Conservation (phyloP, 2,888 invertebrate species). For the Theretra japonica region DNA sequence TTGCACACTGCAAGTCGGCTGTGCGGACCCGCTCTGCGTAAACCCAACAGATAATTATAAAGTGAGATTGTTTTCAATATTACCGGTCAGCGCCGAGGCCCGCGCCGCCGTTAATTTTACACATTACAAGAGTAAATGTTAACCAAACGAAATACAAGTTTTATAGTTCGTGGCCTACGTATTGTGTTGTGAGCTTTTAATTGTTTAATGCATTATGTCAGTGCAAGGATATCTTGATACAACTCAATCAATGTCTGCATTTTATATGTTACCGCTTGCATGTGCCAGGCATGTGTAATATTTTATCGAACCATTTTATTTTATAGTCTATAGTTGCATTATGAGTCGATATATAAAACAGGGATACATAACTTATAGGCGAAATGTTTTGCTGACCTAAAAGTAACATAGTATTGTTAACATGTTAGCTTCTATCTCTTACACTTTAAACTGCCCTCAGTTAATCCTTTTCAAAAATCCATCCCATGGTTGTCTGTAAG, state of each 20-base stretch:
- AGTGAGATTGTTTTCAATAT: slow-evolving; percentile 47
- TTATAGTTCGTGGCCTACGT: not conserved
- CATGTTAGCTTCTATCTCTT: no score
- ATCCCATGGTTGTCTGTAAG: no score
- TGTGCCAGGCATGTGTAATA: not conserved
- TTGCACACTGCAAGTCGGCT: slow-evolving; percentile 31
- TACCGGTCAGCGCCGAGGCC: slow-evolving; percentile 41
- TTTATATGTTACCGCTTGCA: not conserved
- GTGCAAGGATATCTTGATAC: slow-evolving; percentile 19
- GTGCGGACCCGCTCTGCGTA: slow-evolving; percentile 39
- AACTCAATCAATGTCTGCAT: slow-evolving; percentile 17
- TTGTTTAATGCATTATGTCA: slow-evolving; percentile 15
- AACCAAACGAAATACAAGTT: slow-evolving; percentile 35
- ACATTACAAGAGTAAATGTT: slow-evolving; percentile 43
- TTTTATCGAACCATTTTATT: not conserved
- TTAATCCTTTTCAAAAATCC: no score
- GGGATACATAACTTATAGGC: no score
- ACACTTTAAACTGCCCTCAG: no score
- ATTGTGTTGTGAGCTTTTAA: slow-evolving; percentile 8
- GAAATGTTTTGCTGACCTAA: no score
- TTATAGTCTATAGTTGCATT: not conserved
- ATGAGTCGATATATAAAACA: not conserved
- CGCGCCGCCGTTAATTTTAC: slow-evolving; percentile 47
- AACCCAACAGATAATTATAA: slow-evolving; percentile 50
- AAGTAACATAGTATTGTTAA: no score